Base-by-base conservation (phyloP, 2,113 vertebrate species). In the Dromaius novaehollandiae region DNA sequence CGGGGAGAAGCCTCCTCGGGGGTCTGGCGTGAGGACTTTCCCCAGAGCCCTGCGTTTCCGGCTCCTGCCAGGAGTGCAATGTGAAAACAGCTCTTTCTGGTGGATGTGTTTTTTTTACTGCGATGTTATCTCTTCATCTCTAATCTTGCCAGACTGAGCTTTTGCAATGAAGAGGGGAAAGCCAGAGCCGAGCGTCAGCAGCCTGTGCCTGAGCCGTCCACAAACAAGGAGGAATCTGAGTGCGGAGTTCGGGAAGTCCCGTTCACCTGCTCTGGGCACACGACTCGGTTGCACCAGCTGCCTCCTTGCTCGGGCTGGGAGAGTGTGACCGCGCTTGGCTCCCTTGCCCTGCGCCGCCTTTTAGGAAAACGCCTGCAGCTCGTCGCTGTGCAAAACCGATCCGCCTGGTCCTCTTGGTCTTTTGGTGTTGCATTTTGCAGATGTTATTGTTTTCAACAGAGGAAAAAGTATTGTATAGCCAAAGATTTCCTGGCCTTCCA, bases 1-100 rank as follows among this genome's bases (percentile, higher is more conserved):
- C 0, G 0, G 44, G 48, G 26, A 66, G 13, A 42, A 61, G 4
- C 24, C n/a, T 30, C 61, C 36, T 34, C 42, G 25, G 22, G 64
- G 58, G 20, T 53, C 1, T 6, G 14, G 7, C 0, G 0, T 15
- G 42, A 69, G 66, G 70, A 26, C 19, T 89, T 60, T 22, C 70
- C 51, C 66, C 25, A 24, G 42, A 56, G 4, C 68, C 14, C 56
- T 53, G 5, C 1, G 26, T 79, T 85, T 13, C 65, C 66, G 66
- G n/a, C 64, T 78, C 48, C 40, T 32, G 22, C 51, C 55, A 8
- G 48, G 12, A 82, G 4, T 3, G n/a, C 2, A 3, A 24, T 25
- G 26, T 0, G 3, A 25, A 55, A 14, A 15, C 50, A 48, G 6
- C 22, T 44, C 63, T 19, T 64, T 20, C 51, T 28, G 26, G 26